Evolutionary conservation across 2,797 vertebrate genomes (phyloP), one percentile per base, ranked within the genome.

Genomic region (Catharus ustulatus): DNA sequence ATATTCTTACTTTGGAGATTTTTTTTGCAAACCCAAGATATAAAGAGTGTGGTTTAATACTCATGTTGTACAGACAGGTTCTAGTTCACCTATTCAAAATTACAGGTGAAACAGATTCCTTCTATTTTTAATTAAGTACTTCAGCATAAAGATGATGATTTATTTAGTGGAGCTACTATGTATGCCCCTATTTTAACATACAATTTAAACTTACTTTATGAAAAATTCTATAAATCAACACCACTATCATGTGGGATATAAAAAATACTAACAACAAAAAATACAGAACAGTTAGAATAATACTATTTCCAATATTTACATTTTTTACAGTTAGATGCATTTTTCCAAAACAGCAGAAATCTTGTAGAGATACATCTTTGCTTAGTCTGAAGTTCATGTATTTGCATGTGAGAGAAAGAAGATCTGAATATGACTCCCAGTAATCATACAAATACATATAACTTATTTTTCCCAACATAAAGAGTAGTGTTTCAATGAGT

Each of bases 181-280:
- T 90, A 79, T 34, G 59, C 75, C 32, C 66, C n/a, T 76, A n/a
- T 80, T 90, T 92, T 84, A 85, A 88, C n/a, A 81, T 55, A 94
- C 45, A 63, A 38, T 84, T 96, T 54, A 67, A 96, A 87, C 27
- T 77, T 87, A 84, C 15, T 93, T 76, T 90, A 93, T 88, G 94
- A 95, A 97, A 96, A 96, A 72, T 49, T 93, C 49, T 95, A 96
- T 66, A 94, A 96, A 96, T 90, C 90, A 95, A 90, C 43, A 40
- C n/a, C 69, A 86, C 69, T 89, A 69, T 90, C 5, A 20, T 86
- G 73, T 10, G 15, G 85, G 68, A 92, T 94, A 97, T 93, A 96
- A 96, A 97, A 97, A 95, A 90, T 91, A 67, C 52, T 79, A 91
- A 43, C 81, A 96, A 93, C 91, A 87, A 95, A 96, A 95, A 93